Percentiles rank a stretch among this genome's conserved stretches.
Conservation (phyloP, 1,140 invertebrate genomes). For the Paraescarpia echinospica region DNA sequence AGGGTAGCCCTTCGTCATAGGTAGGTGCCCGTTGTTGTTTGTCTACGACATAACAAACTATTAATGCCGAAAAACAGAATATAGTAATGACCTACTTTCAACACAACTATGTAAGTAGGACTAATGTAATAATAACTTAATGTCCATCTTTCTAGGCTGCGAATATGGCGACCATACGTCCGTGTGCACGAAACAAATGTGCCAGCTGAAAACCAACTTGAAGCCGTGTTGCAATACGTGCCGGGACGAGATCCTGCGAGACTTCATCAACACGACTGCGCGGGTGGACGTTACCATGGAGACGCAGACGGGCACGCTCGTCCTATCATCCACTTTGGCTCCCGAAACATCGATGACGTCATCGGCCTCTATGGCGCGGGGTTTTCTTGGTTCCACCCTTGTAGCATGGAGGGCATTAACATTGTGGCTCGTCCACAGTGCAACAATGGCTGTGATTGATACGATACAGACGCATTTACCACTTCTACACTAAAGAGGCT, state of each 20-base stretch:
- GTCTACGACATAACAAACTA: no score
- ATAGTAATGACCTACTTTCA: no score
- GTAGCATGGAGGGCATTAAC: neutral
- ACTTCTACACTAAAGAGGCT: neutral
- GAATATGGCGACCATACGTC: neutral
- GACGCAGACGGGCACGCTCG: neutral
- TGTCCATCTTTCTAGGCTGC: neutral
- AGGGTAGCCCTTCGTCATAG: no score
- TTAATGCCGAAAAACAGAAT: no score
- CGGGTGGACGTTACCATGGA: neutral
- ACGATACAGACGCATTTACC: neutral
- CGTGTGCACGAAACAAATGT: neutral
- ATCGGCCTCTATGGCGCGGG: neutral
- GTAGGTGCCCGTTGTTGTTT: no score
- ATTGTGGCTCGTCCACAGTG: neutral
- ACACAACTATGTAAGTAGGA: no score
- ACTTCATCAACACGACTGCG: neutral
- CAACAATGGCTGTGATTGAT: neutral
- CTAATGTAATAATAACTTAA: no score
- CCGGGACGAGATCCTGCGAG: neutral
- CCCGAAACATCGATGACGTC: neutral
- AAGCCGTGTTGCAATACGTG: neutral
- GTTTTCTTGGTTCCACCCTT: neutral
- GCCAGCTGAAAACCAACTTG: neutral
- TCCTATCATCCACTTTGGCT: neutral